Percentiles rank a stretch among this genome's conserved stretches.
phyloP scores from a whole-genome alignment of 2,888 invertebrate genomes.

The Hermaeophaga mercurialis region DNA sequence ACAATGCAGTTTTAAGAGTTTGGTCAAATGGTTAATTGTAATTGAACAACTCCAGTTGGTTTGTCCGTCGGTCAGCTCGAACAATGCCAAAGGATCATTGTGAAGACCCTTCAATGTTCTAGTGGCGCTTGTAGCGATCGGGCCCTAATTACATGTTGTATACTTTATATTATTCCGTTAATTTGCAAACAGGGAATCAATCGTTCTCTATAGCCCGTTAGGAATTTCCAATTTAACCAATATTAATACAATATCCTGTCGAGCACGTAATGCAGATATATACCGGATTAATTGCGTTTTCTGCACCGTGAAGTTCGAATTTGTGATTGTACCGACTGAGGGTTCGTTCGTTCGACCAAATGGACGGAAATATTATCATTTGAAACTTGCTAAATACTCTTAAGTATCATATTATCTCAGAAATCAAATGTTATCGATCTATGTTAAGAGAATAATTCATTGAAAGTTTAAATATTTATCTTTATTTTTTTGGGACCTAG shows the following conservation, averaged over 20 bases:
- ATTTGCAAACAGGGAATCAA: slow-evolving; percentile 35
- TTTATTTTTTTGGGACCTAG: no score
- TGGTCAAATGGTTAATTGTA: slow-evolving; percentile 14
- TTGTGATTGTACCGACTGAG: slow-evolving; percentile 1
- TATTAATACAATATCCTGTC: slow-evolving; percentile 33
- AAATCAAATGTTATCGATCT: no score
- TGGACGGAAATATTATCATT: not conserved
- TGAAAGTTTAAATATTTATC: no score
- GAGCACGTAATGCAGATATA: slow-evolving; percentile 28
- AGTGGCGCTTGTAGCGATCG: slow-evolving; percentile 11
- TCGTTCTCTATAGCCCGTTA: slow-evolving; percentile 27
- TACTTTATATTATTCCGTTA: slow-evolving; percentile 38
- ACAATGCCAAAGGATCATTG: slow-evolving; percentile 15
- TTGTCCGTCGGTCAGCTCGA: not conserved
- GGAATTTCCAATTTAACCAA: slow-evolving; percentile 39
- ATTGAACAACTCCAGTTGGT: not conserved
- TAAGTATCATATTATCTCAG: no score
- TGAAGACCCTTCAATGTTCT: slow-evolving; percentile 6
- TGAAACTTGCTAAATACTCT: no score
- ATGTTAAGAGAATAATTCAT: no score
- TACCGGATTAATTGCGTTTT: slow-evolving; percentile 31
- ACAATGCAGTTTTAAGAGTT: no score
- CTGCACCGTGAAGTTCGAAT: slow-evolving; percentile 11
- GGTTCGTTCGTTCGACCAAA: not conserved
- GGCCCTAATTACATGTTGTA: slow-evolving; percentile 31